phyloP scores from a whole-genome alignment of 1,140 invertebrate genomes.

The Elysia chlorotica region DNA sequence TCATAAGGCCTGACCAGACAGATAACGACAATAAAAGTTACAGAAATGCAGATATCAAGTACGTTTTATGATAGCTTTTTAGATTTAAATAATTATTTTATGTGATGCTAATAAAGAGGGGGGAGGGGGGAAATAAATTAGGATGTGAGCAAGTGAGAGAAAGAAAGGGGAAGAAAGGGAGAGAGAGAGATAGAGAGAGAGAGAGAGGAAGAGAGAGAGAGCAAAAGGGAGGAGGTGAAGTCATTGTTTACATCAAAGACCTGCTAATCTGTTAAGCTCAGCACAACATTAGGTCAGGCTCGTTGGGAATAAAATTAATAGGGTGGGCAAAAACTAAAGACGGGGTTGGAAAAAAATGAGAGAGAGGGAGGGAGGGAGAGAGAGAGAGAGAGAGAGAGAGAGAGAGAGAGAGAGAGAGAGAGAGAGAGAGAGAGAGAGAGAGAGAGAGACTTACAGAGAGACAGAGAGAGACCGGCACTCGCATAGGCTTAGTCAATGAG shows the following conservation, averaged over 20 bases:
- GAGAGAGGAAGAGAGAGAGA: too few relatives aligned
- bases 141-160: background rate
- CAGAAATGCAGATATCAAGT: background rate
- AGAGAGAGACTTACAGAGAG: background rate
- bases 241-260: too few relatives aligned
- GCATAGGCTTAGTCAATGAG: background rate
- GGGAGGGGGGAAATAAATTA: background rate
- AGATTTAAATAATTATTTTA: background rate
- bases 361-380: background rate
- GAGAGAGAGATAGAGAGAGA: background rate
- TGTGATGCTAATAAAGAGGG: background rate
- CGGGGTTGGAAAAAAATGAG: background rate
- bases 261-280: too few relatives aligned
- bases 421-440: background rate
- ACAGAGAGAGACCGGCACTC: background rate
- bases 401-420: background rate
- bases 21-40: slow-evolving; percentile 19
- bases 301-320: too few relatives aligned
- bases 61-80: background rate
- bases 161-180: background rate
- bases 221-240: too few relatives aligned
- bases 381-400: background rate
- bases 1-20: slow-evolving; percentile 70
- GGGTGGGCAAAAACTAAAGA: too few relatives aligned
- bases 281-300: too few relatives aligned